Base-by-base conservation (phyloP, 2,113 vertebrate species). In the Nestor notabilis region DNA sequence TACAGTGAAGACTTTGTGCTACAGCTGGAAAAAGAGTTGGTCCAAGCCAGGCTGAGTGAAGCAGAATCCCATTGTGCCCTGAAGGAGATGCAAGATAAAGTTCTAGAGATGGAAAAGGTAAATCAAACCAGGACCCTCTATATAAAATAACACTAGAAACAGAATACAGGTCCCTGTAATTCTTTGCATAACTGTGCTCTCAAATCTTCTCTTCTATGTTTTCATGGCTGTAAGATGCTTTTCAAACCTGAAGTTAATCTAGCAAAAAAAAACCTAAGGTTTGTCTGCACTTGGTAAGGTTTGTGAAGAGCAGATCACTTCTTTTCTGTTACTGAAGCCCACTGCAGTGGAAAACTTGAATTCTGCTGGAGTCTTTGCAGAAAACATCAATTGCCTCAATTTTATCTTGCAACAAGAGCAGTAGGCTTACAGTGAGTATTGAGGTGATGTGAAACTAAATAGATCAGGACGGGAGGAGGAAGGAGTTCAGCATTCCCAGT, bases 31-130 rank as follows among this genome's bases (percentile, higher is more conserved):
- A 99, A 98, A 86, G 99, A 99, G 96, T 97, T 99, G 61, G 99
- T 99, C 16, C 99, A 99, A 97, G 99, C 99, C 83, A 98, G 99
- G 60, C 98, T 99, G 93, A 99, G 99, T 95, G 99, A 99, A 98
- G 99, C 99, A 1, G 99, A 99, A 95, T 99, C 99, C 82, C 99
- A 99, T 87, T 99, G 99, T 95, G 99, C 99, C 3, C 98, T 99
- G 83, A 99, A 99, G 96, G 99, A 99, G 96, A 99, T 99, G 99
- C 99, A 99, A 93, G 99, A 99, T 98, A 99, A 99, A 97, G 98
- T 99, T 95, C 98, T 99, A 82, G 99, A 99, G 50, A 99, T 99
- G 80, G 99, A 99, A 97, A 99, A 99, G 99, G 99, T 99, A 94
- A 97, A 96, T 66, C 88, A 77, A 91, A 81, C 28, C 20, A 96